phyloP scores from a whole-genome alignment of 2,797 vertebrate species.

The Alectoris magna region DNA sequence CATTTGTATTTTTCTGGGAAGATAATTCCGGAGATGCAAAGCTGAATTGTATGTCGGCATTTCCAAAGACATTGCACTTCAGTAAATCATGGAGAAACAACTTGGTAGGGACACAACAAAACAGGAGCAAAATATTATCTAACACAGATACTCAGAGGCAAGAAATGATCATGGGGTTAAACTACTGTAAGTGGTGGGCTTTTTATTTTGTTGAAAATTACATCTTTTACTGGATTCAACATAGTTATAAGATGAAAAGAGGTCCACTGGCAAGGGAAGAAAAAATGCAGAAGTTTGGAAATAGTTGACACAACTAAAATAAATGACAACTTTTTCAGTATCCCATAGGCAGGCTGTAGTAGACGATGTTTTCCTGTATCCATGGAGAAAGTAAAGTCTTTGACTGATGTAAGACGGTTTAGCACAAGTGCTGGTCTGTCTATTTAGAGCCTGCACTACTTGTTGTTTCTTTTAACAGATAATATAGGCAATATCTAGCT shows the following conservation, averaged over 20 bases:
- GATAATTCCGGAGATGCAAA: slow-evolving; percentile 53
- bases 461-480: slow-evolving; percentile 42
- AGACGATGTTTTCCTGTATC: not conserved
- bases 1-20: slow-evolving; percentile 11
- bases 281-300: slow-evolving; percentile 51
- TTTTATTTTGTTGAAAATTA: slow-evolving; percentile 69
- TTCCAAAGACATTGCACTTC: slow-evolving; percentile 35
- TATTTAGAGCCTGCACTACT: slow-evolving; percentile 25
- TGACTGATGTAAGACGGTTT: not conserved
- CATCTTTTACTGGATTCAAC: slow-evolving; percentile 55
- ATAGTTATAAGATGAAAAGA: slow-evolving; percentile 49
- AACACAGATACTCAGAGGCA: slow-evolving; percentile 55
- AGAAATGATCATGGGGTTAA: slow-evolving; percentile 55
- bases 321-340: slow-evolving; percentile 35
- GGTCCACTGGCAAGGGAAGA: slow-evolving; percentile 55
- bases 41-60: not conserved
- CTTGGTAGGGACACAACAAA: not conserved
- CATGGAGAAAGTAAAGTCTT: slow-evolving; percentile 52
- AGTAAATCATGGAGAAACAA: slow-evolving; percentile 21
- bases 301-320: slow-evolving; percentile 44
- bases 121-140: slow-evolving; percentile 21
- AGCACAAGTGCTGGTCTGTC: slow-evolving; percentile 31
- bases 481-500: slow-evolving; percentile 53
- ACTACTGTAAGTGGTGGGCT: slow-evolving; percentile 61
- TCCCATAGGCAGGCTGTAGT: slow-evolving; percentile 27